Percentiles rank a stretch among this genome's conserved stretches.
Evolutionary conservation across 2,888 invertebrate species (phyloP).

Genomic region (Schizaphis graminum): DNA sequence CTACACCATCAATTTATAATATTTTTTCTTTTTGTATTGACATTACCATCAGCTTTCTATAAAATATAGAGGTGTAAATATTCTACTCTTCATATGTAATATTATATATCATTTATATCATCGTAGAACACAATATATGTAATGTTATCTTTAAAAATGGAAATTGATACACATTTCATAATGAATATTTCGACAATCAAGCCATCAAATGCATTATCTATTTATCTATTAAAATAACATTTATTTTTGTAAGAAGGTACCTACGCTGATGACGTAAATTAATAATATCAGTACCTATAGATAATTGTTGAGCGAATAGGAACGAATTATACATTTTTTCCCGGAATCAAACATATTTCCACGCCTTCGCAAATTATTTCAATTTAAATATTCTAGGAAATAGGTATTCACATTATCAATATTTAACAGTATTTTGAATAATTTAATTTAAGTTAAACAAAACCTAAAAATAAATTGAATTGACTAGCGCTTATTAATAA

Average conservation of each 20-base stretch:
- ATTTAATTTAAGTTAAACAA: background rate
- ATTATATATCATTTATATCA: background rate
- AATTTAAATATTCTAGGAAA: conserved; percentile 1
- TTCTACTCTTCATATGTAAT: background rate
- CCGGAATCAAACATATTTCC: background rate
- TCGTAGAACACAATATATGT: background rate
- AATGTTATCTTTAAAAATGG: background rate
- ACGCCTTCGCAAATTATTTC: background rate
- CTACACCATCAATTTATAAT: background rate
- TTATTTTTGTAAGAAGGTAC: background rate
- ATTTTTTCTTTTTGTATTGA: background rate
- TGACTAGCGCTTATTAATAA: background rate
- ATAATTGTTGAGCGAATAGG: background rate
- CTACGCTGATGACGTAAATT: background rate
- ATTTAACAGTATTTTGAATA: background rate
- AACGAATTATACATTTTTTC: background rate
- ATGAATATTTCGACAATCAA: background rate
- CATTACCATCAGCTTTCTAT: background rate
- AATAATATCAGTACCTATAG: background rate
- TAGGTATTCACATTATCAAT: background rate
- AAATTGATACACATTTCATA: background rate
- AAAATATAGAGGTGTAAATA: background rate
- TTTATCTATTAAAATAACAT: background rate
- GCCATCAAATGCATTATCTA: background rate
- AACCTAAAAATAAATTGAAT: background rate